Evolutionary conservation across 2,113 vertebrate species (phyloP).

Genomic region (Terrapene triunguis): DNA sequence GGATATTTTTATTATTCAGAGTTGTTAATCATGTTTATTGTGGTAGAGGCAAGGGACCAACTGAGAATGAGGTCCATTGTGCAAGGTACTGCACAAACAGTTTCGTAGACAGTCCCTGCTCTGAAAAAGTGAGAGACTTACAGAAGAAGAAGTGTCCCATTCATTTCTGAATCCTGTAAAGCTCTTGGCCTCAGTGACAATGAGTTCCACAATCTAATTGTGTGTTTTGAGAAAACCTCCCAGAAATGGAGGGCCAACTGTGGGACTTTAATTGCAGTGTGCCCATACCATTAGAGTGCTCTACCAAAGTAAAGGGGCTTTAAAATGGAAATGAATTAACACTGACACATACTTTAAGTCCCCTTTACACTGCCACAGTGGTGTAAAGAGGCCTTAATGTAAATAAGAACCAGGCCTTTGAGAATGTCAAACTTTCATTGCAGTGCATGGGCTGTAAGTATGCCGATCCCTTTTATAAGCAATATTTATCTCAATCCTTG

Average conservation of each 20-base stretch:
- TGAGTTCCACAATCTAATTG: conserved; percentile 43
- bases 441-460: neutral
- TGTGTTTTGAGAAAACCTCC: conserved; percentile 39
- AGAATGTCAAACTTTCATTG: neutral
- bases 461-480: neutral
- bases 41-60: neutral
- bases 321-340: conserved; percentile 7
- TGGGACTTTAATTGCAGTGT: neutral
- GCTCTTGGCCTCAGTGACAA: conserved; percentile 6
- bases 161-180: conserved; percentile 43
- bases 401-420: neutral
- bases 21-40: neutral
- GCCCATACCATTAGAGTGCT: neutral
- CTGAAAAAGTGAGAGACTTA: neutral
- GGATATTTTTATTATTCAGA: neutral
- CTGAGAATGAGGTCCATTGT: neutral
- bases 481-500: neutral
- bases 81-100: neutral
- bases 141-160: neutral
- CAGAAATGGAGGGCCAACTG: neutral
- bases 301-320: neutral
- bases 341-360: conserved; percentile 21
- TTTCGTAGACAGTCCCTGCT: neutral
- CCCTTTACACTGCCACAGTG: neutral
- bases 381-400: neutral